Evolutionary conservation across 2,888 invertebrate genomes (phyloP), one percentile per base, ranked within the genome.

Genomic region (Marasmarcha lunaedactyla): DNA sequence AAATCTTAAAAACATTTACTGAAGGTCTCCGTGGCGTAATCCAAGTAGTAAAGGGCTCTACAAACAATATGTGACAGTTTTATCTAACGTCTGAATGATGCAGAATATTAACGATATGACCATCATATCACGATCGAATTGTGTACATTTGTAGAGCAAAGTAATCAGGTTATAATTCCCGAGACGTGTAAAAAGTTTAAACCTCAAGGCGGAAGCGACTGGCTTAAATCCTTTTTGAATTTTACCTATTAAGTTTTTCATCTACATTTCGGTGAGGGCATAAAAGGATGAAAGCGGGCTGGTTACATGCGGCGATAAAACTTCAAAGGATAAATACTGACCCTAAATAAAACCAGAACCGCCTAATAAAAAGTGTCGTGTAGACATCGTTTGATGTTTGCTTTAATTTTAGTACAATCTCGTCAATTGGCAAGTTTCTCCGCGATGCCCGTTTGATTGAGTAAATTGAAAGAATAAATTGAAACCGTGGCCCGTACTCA

Each of bases 261-360:
- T n/a, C 30, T 30, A 15, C 12, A 38, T 34, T 34, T 36, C 33
- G 36, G 38, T 38, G 35, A 9, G 40, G 35, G 11, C 26, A 34
- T 46, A 41, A 46, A 48, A 46, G 42, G 42, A 40, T 38, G 48
- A 48, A 49, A 51, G 42, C 49, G 49, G 51, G 42, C 49, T 30
- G 42, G 50, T 50, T 54, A 49, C 53, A 49, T 49, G 49, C 47
- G 33, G 50, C 46, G 51, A 61, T 71, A 64, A 65, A 72, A 71
- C 69, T 72, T 74, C 71, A 67, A 72, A 69, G 62, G 64, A 63
- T 3, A 30, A 30, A 30, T n/a, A 30, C 30, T 67, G 64, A 69
- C 64, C 64, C 64, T 57, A 70, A 71, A 70, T 68, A 62, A 63
- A 69, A 71, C 63, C 66, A 72, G 70, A 65, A 60, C 54, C 58